Percentiles rank a stretch among this genome's conserved stretches.
phyloP scores from a whole-genome alignment of 2,888 invertebrate species.

The Therioaphis trifolii region DNA sequence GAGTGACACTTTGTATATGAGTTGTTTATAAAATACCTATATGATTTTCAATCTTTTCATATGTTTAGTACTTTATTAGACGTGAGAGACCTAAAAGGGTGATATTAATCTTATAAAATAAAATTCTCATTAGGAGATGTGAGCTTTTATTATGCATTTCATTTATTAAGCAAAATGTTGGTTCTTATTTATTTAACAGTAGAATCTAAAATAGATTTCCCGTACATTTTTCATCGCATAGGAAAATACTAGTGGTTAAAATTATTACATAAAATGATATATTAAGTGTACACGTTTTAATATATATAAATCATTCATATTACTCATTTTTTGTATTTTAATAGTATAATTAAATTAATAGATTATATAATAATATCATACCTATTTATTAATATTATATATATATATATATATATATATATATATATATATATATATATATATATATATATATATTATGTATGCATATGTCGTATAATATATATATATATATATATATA shows the following conservation, averaged over 20 bases:
- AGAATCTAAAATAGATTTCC: conserved; percentile 33
- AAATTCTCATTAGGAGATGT: neutral
- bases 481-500: neutral
- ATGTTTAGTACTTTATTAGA: no score
- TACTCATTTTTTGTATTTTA: conserved; percentile 25
- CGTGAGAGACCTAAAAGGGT: neutral
- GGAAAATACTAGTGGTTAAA: conserved; percentile 20
- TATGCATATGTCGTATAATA: neutral
- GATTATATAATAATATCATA: conserved; percentile 4
- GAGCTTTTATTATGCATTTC: conserved; percentile 29
- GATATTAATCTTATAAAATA: neutral
- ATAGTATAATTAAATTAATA: conserved; percentile 37
- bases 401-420: neutral
- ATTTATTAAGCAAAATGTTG: conserved; percentile 29
- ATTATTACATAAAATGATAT: conserved; percentile 14
- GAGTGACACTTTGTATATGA: no score
- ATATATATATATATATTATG: neutral
- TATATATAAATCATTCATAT: conserved; percentile 26
- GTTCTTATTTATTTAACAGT: conserved; percentile 21
- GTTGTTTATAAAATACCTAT: no score
- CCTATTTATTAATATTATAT: conserved; percentile 14
- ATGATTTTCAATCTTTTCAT: no score
- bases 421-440: neutral
- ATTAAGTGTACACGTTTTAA: conserved; percentile 38
- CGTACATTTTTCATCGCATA: neutral